A percentile compares a stretch with the other conserved stretches of the same genome.
Evolutionary conservation across 2,888 invertebrate species (phyloP).

Genomic region (Drosophila vallismaia): DNA sequence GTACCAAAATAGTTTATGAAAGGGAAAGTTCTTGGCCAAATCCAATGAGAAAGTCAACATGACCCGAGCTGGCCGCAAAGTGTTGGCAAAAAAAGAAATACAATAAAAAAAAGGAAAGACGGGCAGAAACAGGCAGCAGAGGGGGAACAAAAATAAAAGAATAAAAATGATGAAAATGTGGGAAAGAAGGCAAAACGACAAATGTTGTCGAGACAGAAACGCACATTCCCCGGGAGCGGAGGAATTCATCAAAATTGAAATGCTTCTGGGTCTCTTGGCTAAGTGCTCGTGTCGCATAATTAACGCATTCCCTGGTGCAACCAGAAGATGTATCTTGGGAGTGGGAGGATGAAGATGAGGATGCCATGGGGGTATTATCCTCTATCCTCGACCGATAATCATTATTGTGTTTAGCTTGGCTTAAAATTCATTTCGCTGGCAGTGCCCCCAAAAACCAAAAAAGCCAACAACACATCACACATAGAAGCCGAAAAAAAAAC

Average conservation of each 20-base stretch:
- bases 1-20: background rate
- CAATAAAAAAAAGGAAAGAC: background rate
- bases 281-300: constrained; percentile 60
- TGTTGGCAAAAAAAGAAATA: background rate
- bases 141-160: no score
- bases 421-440: constrained; percentile 57
- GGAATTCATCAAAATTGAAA: constrained; percentile 51
- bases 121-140: background rate
- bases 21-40: background rate
- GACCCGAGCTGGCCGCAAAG: background rate
- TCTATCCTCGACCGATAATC: constrained; percentile 5
- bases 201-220: constrained; percentile 8
- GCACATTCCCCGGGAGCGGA: constrained; percentile 15
- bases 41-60: constrained; percentile 14
- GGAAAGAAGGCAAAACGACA: constrained; percentile 1
- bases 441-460: constrained; percentile 24
- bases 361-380: background rate
- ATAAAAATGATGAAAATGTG: background rate
- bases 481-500: constrained; percentile 37
- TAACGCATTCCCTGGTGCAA: constrained; percentile 60
- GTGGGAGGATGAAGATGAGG: no score
- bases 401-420: constrained; percentile 45
- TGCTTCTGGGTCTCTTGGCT: constrained; percentile 37
- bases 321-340: background rate
- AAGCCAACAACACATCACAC: constrained; percentile 7